phyloP scores from a whole-genome alignment of 1,140 invertebrate species.

The Temnothorax curvispinosus region DNA sequence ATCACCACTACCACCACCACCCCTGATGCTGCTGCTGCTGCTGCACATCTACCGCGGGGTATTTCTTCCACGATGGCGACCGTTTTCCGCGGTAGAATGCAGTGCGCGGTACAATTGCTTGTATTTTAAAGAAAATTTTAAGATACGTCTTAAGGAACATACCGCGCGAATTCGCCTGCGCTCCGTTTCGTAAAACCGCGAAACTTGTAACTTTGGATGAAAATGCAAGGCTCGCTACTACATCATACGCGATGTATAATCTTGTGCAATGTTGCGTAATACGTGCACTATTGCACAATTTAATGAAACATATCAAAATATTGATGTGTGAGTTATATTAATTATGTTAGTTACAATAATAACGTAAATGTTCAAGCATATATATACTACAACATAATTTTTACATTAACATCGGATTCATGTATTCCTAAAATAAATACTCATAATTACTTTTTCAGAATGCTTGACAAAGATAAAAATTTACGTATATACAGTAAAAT shows the following conservation, averaged over 20 bases:
- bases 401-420: neutral
- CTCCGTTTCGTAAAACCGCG: neutral
- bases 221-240: neutral
- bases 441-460: neutral
- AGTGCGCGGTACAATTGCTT: neutral
- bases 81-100: neutral
- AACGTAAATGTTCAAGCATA: neutral
- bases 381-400: neutral
- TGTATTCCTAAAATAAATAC: neutral
- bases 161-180: neutral
- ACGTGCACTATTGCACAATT: neutral
- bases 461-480: neutral
- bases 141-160: neutral
- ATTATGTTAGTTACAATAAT: neutral
- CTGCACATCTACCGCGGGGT: constrained; percentile 25
- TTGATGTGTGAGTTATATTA: neutral
- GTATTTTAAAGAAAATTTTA: constrained; percentile 41
- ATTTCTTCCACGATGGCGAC: constrained; percentile 34
- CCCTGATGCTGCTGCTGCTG: neutral
- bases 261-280: constrained; percentile 39
- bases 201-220: neutral
- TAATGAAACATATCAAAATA: neutral
- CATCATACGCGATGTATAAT: neutral
- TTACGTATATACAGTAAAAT: neutral
- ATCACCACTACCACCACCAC: neutral